Evolutionary conservation across 37 sponge, comb jelly and placozoan species (phyloP).

Genomic region (Chondrosia reniformis): DNA sequence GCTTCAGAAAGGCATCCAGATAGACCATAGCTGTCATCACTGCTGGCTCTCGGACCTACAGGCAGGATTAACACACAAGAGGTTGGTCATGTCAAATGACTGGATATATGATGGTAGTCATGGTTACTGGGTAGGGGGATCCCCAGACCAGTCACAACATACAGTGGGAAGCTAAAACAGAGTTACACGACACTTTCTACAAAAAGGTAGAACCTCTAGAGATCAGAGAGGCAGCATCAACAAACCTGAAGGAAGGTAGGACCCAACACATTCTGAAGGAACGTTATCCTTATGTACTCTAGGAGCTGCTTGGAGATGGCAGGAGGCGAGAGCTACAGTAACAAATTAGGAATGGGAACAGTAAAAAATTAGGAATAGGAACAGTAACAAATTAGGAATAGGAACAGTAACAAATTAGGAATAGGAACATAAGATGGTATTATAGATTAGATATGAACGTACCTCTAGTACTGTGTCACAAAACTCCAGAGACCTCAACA

Average conservation of each 20-base stretch:
- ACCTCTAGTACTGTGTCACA: slow-evolving; percentile 84
- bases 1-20: slow-evolving; percentile 50
- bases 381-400: neutral
- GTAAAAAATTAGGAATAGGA: neutral
- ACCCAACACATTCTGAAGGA: slow-evolving; percentile 77
- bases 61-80: too few relatives aligned
- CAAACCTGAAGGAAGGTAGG: slow-evolving; percentile 72
- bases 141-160: too few relatives aligned
- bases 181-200: too few relatives aligned
- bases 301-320: slow-evolving; percentile 40
- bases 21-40: too few relatives aligned
- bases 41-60: too few relatives aligned
- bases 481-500: slow-evolving; percentile 57
- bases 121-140: too few relatives aligned
- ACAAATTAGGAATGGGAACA: neutral
- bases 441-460: slow-evolving; percentile 11
- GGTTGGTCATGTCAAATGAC: too few relatives aligned
- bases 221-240: too few relatives aligned
- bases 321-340: slow-evolving; percentile 49
- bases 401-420: neutral
- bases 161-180: too few relatives aligned
- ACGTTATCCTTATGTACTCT: slow-evolving; percentile 44
- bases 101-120: too few relatives aligned
- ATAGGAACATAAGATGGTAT: neutral
- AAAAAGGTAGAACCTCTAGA: too few relatives aligned